A percentile compares a stretch with the other conserved stretches of the same genome.
These are phyloP conservation scores for Tromatobia lineatoria DNA, from an alignment of 2,888 invertebrate genomes.

Conservation along the genomic window DNA sequence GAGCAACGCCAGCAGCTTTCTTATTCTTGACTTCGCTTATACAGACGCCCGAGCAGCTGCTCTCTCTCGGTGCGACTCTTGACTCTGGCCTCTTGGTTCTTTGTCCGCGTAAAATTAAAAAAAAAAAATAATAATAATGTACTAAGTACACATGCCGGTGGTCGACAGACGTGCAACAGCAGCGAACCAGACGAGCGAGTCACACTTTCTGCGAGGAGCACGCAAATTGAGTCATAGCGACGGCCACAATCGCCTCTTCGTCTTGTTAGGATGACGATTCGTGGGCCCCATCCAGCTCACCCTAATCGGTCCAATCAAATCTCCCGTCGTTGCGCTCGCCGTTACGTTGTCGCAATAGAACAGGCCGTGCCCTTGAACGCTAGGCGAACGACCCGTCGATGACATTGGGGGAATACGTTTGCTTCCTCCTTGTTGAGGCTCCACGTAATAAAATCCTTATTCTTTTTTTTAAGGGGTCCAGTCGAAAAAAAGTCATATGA, in stretches of 20 bases:
- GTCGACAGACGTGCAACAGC: background rate
- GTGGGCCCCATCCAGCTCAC: conserved; percentile 46
- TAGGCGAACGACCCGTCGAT: conserved; percentile 24
- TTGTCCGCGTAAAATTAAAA: conserved; percentile 16
- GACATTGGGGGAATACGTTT: background rate
- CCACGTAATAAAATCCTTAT: background rate
- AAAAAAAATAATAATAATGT: conserved; percentile 19
- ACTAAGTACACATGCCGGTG: conserved; percentile 5
- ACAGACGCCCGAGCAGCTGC: conserved; percentile 51
- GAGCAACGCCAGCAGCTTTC: conserved; percentile 46
- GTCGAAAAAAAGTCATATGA: too few species aligned
- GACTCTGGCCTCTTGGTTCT: conserved; percentile 6
- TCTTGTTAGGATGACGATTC: conserved; percentile 31
- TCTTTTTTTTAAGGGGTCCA: background rate
- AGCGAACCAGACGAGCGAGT: conserved; percentile 44
- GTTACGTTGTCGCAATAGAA: background rate
- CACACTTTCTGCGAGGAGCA: conserved; percentile 58
- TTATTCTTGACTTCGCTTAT: conserved; percentile 60
- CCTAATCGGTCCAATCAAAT: conserved; percentile 66
- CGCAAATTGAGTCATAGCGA: conserved; percentile 64
- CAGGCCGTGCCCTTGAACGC: conserved; percentile 55
- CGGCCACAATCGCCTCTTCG: conserved; percentile 21
- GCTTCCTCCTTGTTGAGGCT: background rate
- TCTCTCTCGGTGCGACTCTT: conserved; percentile 32
- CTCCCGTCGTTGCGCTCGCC: conserved; percentile 34